phyloP scores from a whole-genome alignment of 2,113 vertebrate genomes.

The Alces alces region DNA sequence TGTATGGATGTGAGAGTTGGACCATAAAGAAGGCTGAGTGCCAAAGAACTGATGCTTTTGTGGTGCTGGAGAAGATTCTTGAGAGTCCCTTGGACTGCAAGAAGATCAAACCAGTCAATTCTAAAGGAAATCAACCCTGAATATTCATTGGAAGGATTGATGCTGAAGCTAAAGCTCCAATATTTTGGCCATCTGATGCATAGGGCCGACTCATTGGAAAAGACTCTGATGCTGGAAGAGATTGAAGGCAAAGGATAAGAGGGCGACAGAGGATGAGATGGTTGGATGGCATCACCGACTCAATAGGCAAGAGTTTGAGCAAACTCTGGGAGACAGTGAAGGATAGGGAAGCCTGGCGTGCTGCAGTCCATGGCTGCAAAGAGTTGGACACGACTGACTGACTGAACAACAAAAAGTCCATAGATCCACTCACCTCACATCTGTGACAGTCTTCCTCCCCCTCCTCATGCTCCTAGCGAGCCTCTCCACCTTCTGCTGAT shows the following conservation, averaged over 20 bases:
- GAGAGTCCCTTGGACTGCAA: neutral
- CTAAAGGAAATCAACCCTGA: neutral
- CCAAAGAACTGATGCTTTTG: neutral
- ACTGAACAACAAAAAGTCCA: neutral
- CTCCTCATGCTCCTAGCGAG: neutral
- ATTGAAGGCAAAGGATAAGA: neutral
- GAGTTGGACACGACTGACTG: neutral
- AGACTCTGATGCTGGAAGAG: neutral
- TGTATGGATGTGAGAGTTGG: neutral
- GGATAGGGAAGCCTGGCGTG: neutral
- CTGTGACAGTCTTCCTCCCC: neutral
- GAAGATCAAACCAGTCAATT: neutral
- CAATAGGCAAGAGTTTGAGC: neutral
- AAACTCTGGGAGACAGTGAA: neutral
- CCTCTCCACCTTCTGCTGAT: neutral
- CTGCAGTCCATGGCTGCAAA: neutral
- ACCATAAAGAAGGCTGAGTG: neutral
- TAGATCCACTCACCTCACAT: accelerated
- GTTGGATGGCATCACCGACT: neutral
- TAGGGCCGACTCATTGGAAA: neutral
- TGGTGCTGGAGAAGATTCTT: neutral
- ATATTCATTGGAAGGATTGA: neutral
- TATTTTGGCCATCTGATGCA: neutral
- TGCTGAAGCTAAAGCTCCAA: neutral
- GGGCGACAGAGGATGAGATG: neutral